phyloP scores from a whole-genome alignment of 2,113 vertebrate species.

The Serinus canaria region DNA sequence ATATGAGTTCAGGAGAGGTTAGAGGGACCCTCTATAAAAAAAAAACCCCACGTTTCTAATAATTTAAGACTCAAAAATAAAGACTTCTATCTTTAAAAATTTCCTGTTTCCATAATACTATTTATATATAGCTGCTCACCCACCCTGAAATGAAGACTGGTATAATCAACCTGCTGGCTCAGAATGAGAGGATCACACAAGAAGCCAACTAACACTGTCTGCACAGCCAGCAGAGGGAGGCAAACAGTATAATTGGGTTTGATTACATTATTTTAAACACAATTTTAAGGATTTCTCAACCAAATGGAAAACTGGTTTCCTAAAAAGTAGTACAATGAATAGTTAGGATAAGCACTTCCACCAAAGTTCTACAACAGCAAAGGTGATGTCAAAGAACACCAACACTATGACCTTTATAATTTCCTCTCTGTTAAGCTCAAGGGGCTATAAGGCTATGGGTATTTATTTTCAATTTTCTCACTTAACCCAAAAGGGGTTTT shows the following conservation, averaged over 20 bases:
- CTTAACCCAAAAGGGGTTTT: background rate
- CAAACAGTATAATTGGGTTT: conserved; percentile 25
- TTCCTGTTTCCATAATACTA: background rate
- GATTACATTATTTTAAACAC: background rate
- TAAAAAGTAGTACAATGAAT: background rate
- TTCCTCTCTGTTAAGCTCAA: background rate
- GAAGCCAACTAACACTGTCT: background rate
- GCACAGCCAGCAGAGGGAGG: conserved; percentile 66
- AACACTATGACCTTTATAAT: background rate
- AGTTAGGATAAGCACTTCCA: background rate
- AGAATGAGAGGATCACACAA: background rate
- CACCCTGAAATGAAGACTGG: background rate
- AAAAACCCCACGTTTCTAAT: background rate
- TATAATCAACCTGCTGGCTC: background rate
- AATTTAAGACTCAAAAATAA: conserved; percentile 7
- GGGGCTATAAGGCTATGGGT: background rate
- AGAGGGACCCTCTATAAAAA: conserved; percentile 9
- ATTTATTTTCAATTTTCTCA: background rate
- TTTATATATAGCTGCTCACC: background rate
- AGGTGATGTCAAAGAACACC: background rate
- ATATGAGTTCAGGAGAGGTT: conserved; percentile 48
- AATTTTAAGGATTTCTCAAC: background rate
- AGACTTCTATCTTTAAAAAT: background rate
- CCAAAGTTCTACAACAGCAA: background rate
- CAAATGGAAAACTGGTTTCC: background rate